Percentiles rank a stretch among this genome's conserved stretches.
Evolutionary conservation across 2,113 vertebrate species (phyloP).

Genomic region (Lethenteron camtschaticum): DNA sequence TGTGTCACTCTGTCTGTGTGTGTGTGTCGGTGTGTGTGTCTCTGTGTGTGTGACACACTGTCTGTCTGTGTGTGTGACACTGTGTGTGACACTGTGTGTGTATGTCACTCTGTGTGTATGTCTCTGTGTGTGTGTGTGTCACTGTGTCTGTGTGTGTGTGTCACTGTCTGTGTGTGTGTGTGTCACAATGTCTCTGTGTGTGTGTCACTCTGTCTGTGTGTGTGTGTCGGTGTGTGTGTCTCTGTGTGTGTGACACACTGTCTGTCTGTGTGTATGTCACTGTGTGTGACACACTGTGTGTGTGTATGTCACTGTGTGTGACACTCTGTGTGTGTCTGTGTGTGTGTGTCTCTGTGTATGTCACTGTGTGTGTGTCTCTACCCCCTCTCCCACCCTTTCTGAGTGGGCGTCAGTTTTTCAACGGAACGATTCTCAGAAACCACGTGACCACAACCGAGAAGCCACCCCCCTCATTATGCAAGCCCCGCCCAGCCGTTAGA

Average conservation of each 20-base stretch:
- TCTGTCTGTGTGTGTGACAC: background rate
- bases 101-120: background rate
- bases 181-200: background rate
- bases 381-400: no score
- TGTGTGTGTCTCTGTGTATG: no score
- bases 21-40: background rate
- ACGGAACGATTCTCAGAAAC: no score
- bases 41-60: background rate
- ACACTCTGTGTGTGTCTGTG: no score
- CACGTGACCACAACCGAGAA: no score
- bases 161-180: background rate
- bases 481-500: no score
- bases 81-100: background rate
- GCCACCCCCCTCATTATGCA: no score
- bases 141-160: background rate
- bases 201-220: no score
- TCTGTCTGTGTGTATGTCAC: background rate
- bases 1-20: no score
- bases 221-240: background rate
- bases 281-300: background rate
- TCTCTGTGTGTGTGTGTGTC: background rate
- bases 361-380: no score
- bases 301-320: background rate
- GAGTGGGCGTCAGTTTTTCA: no score
- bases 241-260: background rate